A percentile compares a stretch with the other conserved stretches of the same genome.
Conservation (phyloP, 2,888 invertebrate species). For the Brachycybe producta region DNA sequence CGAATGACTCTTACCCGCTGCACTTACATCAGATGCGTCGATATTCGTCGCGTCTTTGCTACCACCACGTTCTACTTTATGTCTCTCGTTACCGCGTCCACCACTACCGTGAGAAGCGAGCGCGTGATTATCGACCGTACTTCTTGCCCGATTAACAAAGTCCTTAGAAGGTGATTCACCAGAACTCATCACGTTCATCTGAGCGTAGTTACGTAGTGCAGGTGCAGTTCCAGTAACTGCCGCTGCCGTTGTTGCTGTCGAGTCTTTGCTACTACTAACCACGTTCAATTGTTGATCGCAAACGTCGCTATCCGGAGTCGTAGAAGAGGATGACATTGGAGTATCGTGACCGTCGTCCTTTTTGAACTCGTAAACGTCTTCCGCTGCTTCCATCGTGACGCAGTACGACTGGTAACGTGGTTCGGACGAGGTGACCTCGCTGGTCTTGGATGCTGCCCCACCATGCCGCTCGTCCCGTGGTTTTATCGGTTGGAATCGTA, state of each 20-base stretch:
- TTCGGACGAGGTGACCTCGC: conserved; percentile 23
- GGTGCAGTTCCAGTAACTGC: not conserved
- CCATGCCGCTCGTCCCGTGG: conserved; percentile 19
- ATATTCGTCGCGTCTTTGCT: not conserved
- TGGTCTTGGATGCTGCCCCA: conserved; percentile 18
- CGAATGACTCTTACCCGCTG: conserved; percentile 17
- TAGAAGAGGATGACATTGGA: conserved; percentile 21
- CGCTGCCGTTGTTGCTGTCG: not conserved
- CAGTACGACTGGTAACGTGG: conserved; percentile 24
- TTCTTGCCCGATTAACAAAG: conserved; percentile 25
- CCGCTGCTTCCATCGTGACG: conserved; percentile 21
- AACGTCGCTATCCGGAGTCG: conserved; percentile 19
- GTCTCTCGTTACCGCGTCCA: conserved; percentile 20
- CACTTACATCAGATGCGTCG: conserved; percentile 38
- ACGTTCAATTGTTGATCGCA: conserved; percentile 19
- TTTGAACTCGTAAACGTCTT: conserved; percentile 13
- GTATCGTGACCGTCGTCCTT: conserved; percentile 7
- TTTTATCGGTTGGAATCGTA: conserved; percentile 19
- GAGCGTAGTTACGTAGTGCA: conserved; percentile 18
- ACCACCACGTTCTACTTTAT: not conserved
- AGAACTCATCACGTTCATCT: conserved; percentile 25
- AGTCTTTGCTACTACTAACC: conserved; percentile 19
- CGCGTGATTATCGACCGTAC: conserved; percentile 35
- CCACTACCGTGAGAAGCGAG: not conserved
- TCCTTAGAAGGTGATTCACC: too few relatives aligned